phyloP scores from a whole-genome alignment of 1,140 invertebrate genomes.

The Meloidogyne hapla region DNA sequence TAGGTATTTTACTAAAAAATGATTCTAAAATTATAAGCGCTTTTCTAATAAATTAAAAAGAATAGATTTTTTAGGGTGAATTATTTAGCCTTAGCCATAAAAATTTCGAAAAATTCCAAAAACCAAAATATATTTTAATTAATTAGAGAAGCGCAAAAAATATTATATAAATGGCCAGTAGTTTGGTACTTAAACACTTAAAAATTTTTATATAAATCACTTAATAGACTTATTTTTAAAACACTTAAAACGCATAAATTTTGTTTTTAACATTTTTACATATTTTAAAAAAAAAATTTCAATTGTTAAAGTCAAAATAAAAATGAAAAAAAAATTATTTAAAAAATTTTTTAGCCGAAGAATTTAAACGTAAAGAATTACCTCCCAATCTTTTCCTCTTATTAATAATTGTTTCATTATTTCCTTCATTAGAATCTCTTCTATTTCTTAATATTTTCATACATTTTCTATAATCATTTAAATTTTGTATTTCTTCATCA shows the following conservation, averaged over 20 bases:
- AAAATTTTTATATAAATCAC: background rate
- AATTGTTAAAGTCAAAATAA: background rate
- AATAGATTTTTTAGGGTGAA: too few species aligned
- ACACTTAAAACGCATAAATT: too few species aligned
- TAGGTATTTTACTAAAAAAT: too few species aligned
- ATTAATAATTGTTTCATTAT: background rate
- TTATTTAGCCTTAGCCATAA: too few species aligned
- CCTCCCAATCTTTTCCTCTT: background rate
- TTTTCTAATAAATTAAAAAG: too few species aligned
- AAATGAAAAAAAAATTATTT: constrained; percentile 12
- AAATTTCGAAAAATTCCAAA: too few species aligned
- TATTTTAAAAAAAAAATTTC: too few species aligned
- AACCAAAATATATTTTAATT: too few species aligned
- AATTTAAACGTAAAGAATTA: background rate
- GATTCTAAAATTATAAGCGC: too few species aligned
- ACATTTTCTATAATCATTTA: constrained; percentile 22
- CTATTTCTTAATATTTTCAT: constrained; percentile 10
- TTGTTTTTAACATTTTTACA: too few species aligned
- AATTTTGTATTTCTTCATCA: constrained; percentile 25
- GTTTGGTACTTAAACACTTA: background rate
- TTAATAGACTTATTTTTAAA: background rate
- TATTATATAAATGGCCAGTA: background rate
- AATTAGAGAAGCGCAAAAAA: background rate
- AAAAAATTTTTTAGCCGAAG: constrained; percentile 17
- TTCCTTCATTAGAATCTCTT: background rate